A percentile compares a stretch with the other conserved stretches of the same genome.
Evolutionary conservation across 2,113 vertebrate species (phyloP).

Genomic region (Zeus faber): DNA sequence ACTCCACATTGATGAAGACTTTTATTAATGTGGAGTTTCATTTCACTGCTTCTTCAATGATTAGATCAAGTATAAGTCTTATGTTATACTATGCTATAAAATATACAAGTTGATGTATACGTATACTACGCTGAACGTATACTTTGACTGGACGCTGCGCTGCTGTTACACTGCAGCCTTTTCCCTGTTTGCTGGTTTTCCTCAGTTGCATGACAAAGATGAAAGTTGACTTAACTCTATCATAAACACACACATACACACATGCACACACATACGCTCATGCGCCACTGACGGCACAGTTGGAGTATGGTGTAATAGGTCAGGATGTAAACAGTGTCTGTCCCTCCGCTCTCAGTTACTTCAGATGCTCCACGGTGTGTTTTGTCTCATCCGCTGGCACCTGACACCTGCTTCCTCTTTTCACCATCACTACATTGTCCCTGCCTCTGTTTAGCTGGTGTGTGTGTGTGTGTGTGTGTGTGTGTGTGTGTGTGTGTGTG

Average conservation of each 20-base stretch:
- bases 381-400: constrained; percentile 18
- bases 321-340: constrained; percentile 19
- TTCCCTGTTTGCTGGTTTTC: too few species aligned
- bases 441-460: constrained; percentile 4
- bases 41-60: too few species aligned
- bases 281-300: background rate
- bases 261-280: background rate
- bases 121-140: too few species aligned
- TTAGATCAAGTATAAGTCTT: too few species aligned
- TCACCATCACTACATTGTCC: constrained; percentile 12
- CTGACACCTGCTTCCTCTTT: constrained; percentile 24
- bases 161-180: too few species aligned
- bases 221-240: too few species aligned
- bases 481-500: background rate
- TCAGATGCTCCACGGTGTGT: constrained; percentile 2
- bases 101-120: too few species aligned
- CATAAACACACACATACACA: constrained; percentile 10
- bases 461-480: constrained; percentile 33
- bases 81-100: too few species aligned
- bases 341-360: constrained; percentile 14
- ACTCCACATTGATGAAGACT: too few species aligned
- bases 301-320: background rate
- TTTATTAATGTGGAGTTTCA: too few species aligned
- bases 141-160: too few species aligned
- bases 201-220: too few species aligned